Evolutionary conservation across 2,888 invertebrate species (phyloP).

Genomic region (Dicycla oo): DNA sequence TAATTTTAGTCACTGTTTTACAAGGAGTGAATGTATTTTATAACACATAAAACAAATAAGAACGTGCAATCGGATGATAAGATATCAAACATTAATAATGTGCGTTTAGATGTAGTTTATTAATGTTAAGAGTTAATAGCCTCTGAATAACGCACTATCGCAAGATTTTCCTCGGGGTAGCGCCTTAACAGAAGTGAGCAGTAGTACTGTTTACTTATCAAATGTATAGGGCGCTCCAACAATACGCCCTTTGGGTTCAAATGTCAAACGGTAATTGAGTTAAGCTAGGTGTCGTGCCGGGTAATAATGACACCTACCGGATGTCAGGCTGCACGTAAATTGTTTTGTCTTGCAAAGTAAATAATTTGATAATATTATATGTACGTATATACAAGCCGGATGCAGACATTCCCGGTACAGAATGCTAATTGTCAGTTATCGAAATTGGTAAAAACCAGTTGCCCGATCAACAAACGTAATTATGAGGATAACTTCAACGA

Average conservation of each 20-base stretch:
- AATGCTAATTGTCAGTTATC: constrained; percentile 66
- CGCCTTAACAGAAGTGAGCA: constrained; percentile 40
- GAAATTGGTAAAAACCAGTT: constrained; percentile 65
- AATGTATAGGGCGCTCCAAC: constrained; percentile 61
- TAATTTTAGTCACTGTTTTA: too few species aligned
- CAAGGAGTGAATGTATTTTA: too few species aligned
- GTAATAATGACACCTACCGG: constrained; percentile 70
- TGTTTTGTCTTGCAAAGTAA: constrained; percentile 60
- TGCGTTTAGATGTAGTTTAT: too few species aligned
- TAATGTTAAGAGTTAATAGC: too few species aligned
- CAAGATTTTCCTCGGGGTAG: too few species aligned
- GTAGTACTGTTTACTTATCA: constrained; percentile 55
- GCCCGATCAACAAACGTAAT: constrained; percentile 48
- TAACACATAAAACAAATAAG: too few species aligned
- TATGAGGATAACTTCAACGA: constrained; percentile 50
- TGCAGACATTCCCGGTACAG: constrained; percentile 50
- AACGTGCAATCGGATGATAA: too few species aligned
- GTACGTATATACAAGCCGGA: constrained; percentile 60
- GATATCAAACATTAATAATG: too few species aligned
- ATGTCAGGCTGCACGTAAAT: constrained; percentile 67
- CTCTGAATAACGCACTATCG: too few species aligned
- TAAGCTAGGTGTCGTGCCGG: constrained; percentile 66
- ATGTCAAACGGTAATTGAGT: constrained; percentile 76
- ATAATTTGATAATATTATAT: constrained; percentile 62
- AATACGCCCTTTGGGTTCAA: constrained; percentile 72